A percentile compares a stretch with the other conserved stretches of the same genome.
phyloP scores from a whole-genome alignment of 1,140 invertebrate species.

The Bilobella aurantiaca region DNA sequence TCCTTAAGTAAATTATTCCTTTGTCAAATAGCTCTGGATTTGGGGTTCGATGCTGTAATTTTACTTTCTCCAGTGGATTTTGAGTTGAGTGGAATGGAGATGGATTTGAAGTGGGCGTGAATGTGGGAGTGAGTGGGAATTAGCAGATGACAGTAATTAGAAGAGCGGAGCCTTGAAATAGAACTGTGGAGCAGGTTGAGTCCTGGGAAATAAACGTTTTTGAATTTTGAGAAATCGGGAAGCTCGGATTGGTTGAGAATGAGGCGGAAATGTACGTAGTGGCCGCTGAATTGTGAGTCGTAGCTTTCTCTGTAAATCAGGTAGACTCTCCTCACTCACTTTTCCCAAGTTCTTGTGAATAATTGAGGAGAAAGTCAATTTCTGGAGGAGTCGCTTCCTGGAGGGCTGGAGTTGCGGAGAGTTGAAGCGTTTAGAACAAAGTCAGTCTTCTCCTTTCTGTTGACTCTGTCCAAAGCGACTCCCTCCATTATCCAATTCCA shows the following conservation, averaged over 20 bases:
- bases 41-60: background rate
- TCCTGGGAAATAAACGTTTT: background rate
- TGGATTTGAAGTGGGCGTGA: background rate
- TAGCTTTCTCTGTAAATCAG: background rate
- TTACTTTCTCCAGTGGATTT: background rate
- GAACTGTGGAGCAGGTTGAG: background rate
- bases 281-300: background rate
- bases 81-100: background rate
- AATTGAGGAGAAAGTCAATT: conserved; percentile 36
- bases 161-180: background rate
- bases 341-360: conserved; percentile 31
- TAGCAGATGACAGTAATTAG: background rate
- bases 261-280: background rate
- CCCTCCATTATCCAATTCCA: background rate
- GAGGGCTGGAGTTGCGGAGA: conserved; percentile 35
- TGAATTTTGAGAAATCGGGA: background rate
- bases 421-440: conserved; percentile 33
- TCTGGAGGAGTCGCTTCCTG: too few relatives aligned
- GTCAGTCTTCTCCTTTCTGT: conserved; percentile 26
- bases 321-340: conserved; percentile 15
- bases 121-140: background rate
- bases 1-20: too few relatives aligned
- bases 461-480: conserved; percentile 23
- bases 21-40: background rate
- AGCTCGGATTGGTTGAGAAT: too few relatives aligned